Conservation (phyloP, 2,888 invertebrate species). For the Masnerella sp. region DNA sequence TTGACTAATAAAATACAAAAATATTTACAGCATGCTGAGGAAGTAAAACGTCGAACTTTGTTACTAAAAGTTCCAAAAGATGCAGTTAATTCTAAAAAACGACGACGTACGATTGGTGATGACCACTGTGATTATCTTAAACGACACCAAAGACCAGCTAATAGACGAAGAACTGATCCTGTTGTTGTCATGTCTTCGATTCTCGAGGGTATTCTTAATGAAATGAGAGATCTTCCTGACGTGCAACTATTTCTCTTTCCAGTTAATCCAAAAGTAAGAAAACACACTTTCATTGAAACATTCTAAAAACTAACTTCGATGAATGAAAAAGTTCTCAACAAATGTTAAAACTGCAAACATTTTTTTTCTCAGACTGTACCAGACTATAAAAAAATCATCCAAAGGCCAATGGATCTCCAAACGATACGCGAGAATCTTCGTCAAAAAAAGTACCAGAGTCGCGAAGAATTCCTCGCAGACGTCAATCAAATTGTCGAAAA, state of each 20-base stretch:
- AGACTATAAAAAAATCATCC: conserved; percentile 95
- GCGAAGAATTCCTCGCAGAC: conserved; percentile 97
- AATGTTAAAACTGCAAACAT: too few relatives aligned
- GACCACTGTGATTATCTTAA: conserved; percentile 94
- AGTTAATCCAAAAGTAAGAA: conserved; percentile 90
- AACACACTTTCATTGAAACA: not conserved
- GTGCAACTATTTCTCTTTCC: conserved; percentile 96
- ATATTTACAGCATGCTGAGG: conserved; percentile 84
- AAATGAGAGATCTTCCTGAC: conserved; percentile 94
- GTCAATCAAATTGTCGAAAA: conserved; percentile 98
- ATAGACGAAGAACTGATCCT: conserved; percentile 96
- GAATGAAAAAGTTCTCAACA: too few relatives aligned
- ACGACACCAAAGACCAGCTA: conserved; percentile 88
- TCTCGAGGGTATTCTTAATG: conserved; percentile 93
- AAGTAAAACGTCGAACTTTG: conserved; percentile 88
- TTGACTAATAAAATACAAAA: too few relatives aligned
- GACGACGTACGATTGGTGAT: conserved; percentile 83
- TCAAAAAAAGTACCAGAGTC: conserved; percentile 93
- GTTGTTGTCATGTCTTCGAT: conserved; percentile 95
- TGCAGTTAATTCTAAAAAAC: conserved; percentile 82
- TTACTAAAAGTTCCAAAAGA: conserved; percentile 88
- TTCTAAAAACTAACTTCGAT: too few relatives aligned
- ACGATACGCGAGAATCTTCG: conserved; percentile 94
- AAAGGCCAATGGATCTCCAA: conserved; percentile 97
- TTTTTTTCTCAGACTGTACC: conserved; percentile 84